Conservation (phyloP, 2,113 vertebrate genomes). For the Campylomormyrus numenius region DNA sequence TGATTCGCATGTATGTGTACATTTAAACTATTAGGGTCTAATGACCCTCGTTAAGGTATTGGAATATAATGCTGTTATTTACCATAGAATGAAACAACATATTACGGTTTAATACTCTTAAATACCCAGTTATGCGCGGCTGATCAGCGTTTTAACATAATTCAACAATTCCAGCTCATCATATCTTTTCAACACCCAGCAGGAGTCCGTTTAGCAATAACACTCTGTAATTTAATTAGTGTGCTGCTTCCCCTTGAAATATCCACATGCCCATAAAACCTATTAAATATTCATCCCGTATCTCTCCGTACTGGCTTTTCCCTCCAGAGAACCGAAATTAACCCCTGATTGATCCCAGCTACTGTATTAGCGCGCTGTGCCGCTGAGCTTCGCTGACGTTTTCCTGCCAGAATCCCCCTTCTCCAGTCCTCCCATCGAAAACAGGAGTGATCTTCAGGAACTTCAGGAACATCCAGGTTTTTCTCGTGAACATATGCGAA, state of each 20-base stretch:
- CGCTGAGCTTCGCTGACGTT: neutral
- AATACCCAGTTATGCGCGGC: neutral
- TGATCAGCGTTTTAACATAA: neutral
- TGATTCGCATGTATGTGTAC: neutral
- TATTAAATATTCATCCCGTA: neutral
- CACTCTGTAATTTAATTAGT: conserved; percentile 20
- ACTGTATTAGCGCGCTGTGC: neutral
- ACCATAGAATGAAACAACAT: neutral
- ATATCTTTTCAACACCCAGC: conserved; percentile 38
- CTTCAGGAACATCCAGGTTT: neutral
- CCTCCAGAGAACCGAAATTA: neutral
- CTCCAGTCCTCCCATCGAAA: too few species aligned
- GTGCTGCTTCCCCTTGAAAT: neutral
- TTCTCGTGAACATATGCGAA: neutral
- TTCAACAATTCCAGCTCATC: conserved; percentile 3
- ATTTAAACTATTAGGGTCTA: neutral
- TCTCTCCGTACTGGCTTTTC: neutral
- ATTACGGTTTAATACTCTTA: neutral
- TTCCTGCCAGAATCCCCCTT: neutral
- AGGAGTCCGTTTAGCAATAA: conserved; percentile 19
- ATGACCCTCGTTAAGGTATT: neutral
- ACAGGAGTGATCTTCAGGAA: neutral
- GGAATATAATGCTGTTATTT: neutral
- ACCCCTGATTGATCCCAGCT: conserved; percentile 13
- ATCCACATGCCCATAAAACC: neutral